These are phyloP conservation scores for Salmo trutta DNA, from an alignment of 2,797 vertebrate genomes.

Conservation along the genomic window DNA sequence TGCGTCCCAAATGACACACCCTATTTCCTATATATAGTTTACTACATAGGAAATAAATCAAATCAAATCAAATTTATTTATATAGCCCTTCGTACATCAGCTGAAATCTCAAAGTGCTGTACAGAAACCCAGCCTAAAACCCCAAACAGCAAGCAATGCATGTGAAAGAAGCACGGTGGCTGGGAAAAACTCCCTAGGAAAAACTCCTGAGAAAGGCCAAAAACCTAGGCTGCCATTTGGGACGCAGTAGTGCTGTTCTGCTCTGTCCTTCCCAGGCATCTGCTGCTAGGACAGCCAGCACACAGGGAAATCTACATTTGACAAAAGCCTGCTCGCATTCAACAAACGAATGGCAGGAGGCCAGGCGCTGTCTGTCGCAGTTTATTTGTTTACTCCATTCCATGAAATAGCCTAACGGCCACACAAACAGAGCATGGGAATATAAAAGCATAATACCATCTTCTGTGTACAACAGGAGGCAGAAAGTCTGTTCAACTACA, in stretches of 20 bases:
- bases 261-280: slow-evolving; percentile 38
- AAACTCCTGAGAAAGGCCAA: no score
- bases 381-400: not conserved
- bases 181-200: no score
- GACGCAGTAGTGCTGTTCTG: not conserved
- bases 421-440: not conserved
- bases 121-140: no score
- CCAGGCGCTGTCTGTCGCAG: not conserved
- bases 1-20: no score
- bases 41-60: no score
- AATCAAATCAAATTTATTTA: no score
- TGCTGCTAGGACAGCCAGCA: slow-evolving; percentile 15
- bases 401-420: not conserved
- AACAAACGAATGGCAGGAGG: slow-evolving; percentile 27
- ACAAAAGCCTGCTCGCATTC: slow-evolving; percentile 47
- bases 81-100: no score
- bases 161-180: no score
- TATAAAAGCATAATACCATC: not conserved
- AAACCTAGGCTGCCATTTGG: not conserved
- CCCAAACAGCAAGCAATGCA: no score
- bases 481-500: not conserved
- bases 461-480: not conserved
- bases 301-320: slow-evolving; percentile 64
- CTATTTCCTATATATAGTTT: no score
- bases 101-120: no score